Evolutionary conservation across 2,113 vertebrate genomes (phyloP).

Genomic region (Chaetodon trifascialis): DNA sequence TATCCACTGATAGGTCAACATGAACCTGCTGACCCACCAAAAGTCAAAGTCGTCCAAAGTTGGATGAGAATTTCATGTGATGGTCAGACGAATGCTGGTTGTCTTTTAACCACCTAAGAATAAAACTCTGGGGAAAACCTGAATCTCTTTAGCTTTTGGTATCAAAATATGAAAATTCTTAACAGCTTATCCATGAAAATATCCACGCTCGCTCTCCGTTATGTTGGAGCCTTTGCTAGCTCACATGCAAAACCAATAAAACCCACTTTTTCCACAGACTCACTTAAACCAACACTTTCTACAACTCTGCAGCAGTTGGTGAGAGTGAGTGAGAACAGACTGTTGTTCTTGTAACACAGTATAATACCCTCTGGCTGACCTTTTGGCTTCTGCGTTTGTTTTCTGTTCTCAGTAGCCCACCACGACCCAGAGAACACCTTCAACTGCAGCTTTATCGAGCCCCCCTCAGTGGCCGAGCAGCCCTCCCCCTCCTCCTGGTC

Average conservation of each 20-base stretch:
- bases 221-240: slow-evolving; percentile 10
- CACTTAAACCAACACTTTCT: slow-evolving; percentile 49
- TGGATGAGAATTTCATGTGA: not conserved
- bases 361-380: slow-evolving; percentile 69
- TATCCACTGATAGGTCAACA: no score
- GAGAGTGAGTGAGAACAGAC: slow-evolving; percentile 61
- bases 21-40: not conserved
- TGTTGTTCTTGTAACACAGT: slow-evolving; percentile 78
- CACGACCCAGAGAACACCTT: slow-evolving; percentile 96
- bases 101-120: not conserved
- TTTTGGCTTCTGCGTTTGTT: slow-evolving; percentile 73
- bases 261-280: slow-evolving; percentile 14
- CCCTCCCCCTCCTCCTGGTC: slow-evolving; percentile 97
- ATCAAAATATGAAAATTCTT: slow-evolving; percentile 9
- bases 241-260: slow-evolving; percentile 42
- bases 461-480: slow-evolving; percentile 91
- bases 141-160: not conserved
- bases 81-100: not conserved
- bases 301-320: slow-evolving; percentile 11
- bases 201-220: not conserved
- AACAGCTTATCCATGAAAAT: not conserved
- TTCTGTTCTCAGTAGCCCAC: slow-evolving; percentile 90
- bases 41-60: not conserved
- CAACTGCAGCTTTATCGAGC: slow-evolving; percentile 98
- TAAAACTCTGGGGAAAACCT: not conserved